Conservation (phyloP, 2,113 vertebrate species). For the Shinisaurus crocodilurus region DNA sequence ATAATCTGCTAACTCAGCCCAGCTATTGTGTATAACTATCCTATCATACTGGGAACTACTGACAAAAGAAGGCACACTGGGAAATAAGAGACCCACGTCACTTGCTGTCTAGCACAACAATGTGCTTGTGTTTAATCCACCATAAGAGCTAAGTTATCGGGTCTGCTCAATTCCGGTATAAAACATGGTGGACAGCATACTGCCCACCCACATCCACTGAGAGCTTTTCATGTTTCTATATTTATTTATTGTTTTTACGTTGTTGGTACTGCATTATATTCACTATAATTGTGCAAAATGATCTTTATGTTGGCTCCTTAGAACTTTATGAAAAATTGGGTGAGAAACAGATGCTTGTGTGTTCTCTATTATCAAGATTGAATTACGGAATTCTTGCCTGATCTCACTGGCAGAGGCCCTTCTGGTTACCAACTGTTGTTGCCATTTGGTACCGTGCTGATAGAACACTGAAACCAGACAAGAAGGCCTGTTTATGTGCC, state of each 20-base stretch:
- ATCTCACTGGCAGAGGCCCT: conserved; percentile 79
- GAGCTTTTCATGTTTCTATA: not conserved
- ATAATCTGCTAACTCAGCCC: not conserved
- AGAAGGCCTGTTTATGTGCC: conserved; percentile 64
- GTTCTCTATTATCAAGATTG: conserved; percentile 73
- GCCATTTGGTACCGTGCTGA: conserved; percentile 79
- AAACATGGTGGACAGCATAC: not conserved
- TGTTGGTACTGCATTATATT: not conserved
- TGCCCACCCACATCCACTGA: not conserved
- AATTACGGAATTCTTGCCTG: conserved; percentile 80
- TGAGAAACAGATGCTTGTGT: conserved; percentile 73
- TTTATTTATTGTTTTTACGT: not conserved
- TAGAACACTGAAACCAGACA: conserved; percentile 73
- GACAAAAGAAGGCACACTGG: not conserved
- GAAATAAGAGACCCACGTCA: not conserved
- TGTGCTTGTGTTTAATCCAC: not conserved
- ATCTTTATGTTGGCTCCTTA: not conserved
- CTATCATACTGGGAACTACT: not conserved
- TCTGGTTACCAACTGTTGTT: conserved; percentile 75
- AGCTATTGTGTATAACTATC: not conserved
- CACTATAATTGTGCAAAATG: not conserved
- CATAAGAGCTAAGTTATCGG: not conserved
- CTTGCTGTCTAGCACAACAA: not conserved
- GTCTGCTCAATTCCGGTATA: not conserved
- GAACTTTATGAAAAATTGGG: not conserved